A percentile compares a stretch with the other conserved stretches of the same genome.
These are phyloP conservation scores for Drosophila putrida DNA, from an alignment of 2,888 invertebrate genomes.

Conservation along the genomic window DNA sequence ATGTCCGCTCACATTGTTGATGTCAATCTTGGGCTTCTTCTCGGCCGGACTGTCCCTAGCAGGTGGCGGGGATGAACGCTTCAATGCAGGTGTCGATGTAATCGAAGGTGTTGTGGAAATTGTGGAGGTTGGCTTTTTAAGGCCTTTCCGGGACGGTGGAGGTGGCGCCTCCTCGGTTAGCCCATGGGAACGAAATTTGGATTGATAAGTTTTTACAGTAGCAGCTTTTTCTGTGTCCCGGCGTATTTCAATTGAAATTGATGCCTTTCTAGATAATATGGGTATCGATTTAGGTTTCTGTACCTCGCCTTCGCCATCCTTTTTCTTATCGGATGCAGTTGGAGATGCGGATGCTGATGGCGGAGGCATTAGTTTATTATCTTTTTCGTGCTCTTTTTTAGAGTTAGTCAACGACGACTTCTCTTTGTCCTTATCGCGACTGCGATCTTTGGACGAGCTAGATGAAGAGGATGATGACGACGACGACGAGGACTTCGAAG, in stretches of 20 bases:
- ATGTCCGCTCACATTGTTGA: constrained; percentile 84
- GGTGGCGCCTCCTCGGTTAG: constrained; percentile 94
- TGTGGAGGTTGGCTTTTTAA: constrained; percentile 87
- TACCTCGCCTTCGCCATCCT: constrained; percentile 83
- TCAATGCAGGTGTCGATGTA: constrained; percentile 66
- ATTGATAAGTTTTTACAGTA: constrained; percentile 96
- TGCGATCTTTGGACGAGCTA: constrained; percentile 86
- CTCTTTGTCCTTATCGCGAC: constrained; percentile 84
- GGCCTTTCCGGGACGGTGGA: constrained; percentile 91
- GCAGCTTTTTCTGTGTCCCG: constrained; percentile 92
- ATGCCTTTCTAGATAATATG: constrained; percentile 87
- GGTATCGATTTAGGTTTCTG: constrained; percentile 82
- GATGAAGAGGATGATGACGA: constrained; percentile 72
- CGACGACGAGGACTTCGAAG: constrained; percentile 70
- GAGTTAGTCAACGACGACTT: constrained; percentile 51
- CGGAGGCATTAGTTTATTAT: constrained; percentile 89
- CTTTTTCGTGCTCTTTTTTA: constrained; percentile 87
- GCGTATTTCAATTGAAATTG: constrained; percentile 93
- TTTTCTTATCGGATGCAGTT: constrained; percentile 88
- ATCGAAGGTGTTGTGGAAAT: constrained; percentile 73
- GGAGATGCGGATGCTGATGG: constrained; percentile 79
- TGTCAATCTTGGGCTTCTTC: constrained; percentile 91
- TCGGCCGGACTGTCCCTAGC: constrained; percentile 87
- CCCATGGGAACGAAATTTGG: constrained; percentile 96
- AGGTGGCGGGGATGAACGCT: constrained; percentile 80